phyloP scores from a whole-genome alignment of 1,140 invertebrate species.

The Drosophila sulfurigaster region DNA sequence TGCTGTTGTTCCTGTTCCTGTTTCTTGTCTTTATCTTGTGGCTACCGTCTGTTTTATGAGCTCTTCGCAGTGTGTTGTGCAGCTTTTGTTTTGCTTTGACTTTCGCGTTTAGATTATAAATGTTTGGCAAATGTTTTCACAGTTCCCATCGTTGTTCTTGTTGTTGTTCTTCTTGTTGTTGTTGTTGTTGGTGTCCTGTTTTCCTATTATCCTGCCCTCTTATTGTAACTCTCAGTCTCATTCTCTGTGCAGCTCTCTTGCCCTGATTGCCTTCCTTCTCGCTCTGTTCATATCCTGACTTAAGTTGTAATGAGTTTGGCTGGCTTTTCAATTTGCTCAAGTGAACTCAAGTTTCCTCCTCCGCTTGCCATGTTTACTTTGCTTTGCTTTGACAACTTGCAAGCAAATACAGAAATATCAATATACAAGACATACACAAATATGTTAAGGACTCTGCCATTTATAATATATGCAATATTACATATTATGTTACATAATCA shows the following conservation, averaged over 20 bases:
- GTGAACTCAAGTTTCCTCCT: slow-evolving; percentile 18
- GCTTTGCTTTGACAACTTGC: slow-evolving; percentile 3
- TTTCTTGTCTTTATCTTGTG: slow-evolving; percentile 26
- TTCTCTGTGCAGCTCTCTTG: neutral
- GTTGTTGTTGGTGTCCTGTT: slow-evolving; percentile 18
- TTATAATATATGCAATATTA: neutral
- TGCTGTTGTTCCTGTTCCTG: slow-evolving; percentile 38
- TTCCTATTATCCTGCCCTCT: slow-evolving; percentile 15
- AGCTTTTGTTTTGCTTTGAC: slow-evolving; percentile 70
- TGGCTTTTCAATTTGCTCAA: slow-evolving; percentile 44
- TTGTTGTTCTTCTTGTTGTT: slow-evolving; percentile 5
- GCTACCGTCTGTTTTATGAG: slow-evolving; percentile 52
- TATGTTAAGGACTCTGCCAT: neutral
- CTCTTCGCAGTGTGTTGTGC: slow-evolving; percentile 32
- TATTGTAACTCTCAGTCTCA: slow-evolving; percentile 2
- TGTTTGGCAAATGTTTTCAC: slow-evolving; percentile 73
- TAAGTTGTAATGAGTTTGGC: slow-evolving; percentile 58
- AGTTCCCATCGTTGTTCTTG: slow-evolving; percentile 46
- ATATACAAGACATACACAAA: slow-evolving; percentile 1
- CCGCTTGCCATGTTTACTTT: slow-evolving; percentile 3
- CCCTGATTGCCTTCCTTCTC: neutral
- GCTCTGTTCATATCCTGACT: neutral
- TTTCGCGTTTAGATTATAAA: slow-evolving; percentile 74
- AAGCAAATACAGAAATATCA: slow-evolving; percentile 17
- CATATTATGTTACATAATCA: neutral